Base-by-base conservation (phyloP, 2,113 vertebrate species). In the Scatophagus argus region DNA sequence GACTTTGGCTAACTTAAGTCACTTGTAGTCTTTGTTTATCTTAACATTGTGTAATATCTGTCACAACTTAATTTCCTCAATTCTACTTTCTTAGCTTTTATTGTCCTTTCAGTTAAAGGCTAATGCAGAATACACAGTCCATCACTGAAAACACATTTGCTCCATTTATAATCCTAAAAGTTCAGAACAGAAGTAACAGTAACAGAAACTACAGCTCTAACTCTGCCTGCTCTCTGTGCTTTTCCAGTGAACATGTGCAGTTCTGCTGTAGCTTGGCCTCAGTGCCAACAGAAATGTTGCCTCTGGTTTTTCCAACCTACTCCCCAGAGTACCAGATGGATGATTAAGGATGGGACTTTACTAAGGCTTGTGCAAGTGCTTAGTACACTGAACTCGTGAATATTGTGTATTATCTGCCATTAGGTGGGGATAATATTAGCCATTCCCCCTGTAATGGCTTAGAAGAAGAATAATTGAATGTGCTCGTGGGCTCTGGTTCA, bases 321-420 rank as follows among this genome's bases (percentile, higher is more conserved):
- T 92, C 91, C 90, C 89, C 23, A 64, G 87, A 92, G 89, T 47
- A 88, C 79, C 77, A 88, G 85, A 89, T 86, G 88, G 82, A 93
- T 93, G 92, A 93, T 93, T 94, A 91, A 95, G 82, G 92, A 84
- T 71, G 75, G 87, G 86, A 90, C 81, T 91, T 94, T 93, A 92
- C 87, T 41, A 47, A 87, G 80, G 76, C 91, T 89, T 91, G 87
- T 88, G 77, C 84, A 87, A 90, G 91, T 89, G 80, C 86, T 87
- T 76, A 84, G 65, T 81, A 80, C 90, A 86, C 77, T 93, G 88
- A 94, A 92, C 87, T 89, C 86, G 75, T 55, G 69, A 91, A 86
- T 90, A 90, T 85, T 88, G 84, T 91, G 90, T 93, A 92, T 94
- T 91, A 93, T 91, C 90, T 85, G 79, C 91, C 87, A 92, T 93